phyloP scores from a whole-genome alignment of 2,888 invertebrate genomes.

The Dinocampus coccinellae region DNA sequence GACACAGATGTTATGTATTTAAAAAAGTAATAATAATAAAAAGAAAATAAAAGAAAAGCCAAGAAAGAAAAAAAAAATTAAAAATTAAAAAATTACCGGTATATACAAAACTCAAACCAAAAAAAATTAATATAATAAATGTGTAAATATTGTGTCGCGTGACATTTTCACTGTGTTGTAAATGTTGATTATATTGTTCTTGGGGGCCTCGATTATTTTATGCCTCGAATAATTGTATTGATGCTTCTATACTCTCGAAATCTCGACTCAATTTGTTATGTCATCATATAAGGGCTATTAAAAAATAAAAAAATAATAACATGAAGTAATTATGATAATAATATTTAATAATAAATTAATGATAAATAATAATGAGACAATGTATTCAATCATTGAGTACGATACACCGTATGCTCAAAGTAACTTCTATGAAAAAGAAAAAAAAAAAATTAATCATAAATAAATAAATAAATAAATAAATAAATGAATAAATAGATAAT shows the following conservation, averaged over 20 bases:
- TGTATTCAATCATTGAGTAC: constrained; percentile 49
- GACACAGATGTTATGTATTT: constrained; percentile 9
- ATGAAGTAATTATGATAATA: constrained; percentile 29
- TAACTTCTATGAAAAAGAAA: constrained; percentile 44
- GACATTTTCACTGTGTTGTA: constrained; percentile 5
- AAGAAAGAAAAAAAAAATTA: constrained; percentile 31
- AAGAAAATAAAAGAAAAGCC: constrained; percentile 2
- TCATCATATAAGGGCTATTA: constrained; percentile 21
- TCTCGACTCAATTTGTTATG: constrained; percentile 18
- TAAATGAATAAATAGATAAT: constrained; percentile 15
- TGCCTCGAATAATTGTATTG: constrained; percentile 13
- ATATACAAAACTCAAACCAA: background rate
- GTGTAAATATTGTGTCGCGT: background rate
- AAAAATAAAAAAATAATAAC: constrained; percentile 18
- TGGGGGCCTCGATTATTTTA: constrained; percentile 8
- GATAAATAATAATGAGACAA: constrained; percentile 45
- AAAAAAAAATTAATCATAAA: too few relatives aligned
- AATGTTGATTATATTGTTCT: constrained; percentile 22
- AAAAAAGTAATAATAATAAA: background rate
- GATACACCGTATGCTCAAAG: constrained; percentile 45
- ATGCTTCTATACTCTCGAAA: background rate
- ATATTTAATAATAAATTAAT: constrained; percentile 39
- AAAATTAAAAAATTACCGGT: constrained; percentile 29
- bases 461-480: constrained; percentile 18
- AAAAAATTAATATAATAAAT: constrained; percentile 13